Evolutionary conservation across 2,797 vertebrate genomes (phyloP), one percentile per base, ranked within the genome.

Genomic region (Liasis olivaceus): DNA sequence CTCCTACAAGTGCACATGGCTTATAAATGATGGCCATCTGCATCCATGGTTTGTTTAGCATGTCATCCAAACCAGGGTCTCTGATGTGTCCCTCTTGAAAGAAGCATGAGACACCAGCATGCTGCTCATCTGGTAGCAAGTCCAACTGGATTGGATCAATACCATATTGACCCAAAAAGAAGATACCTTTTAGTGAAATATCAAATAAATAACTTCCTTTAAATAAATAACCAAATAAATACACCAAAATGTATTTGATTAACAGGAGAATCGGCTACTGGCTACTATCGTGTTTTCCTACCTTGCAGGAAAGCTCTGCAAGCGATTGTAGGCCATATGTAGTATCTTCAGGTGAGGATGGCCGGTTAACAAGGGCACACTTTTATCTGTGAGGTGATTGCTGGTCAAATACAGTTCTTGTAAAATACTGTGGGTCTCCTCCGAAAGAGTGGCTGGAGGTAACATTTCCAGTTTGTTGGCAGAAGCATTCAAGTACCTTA

Each of bases 251-350:
- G 0, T 14, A 13, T 11, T 51, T 47, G 66, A 51, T 51, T 2
- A 54, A 51, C 5, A 0, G 0, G 0, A 5, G 85, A 89, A 60
- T 93, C 88, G 93, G 89, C 92, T 20, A 20, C 69, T 87, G 93
- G 89, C 92, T 17, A 20, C 69, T 87, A 5, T 0, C 92, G n/a
- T 0, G 54, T 2, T 56, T 4, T 66, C 88, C 95, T 96, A 99
- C 99, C 99, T 99, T 63, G 99, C 99, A 2, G 99, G 99, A 94
- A 99, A 99, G 94, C 98, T 99, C 95, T 99, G 99, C 5, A 99
- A 98, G 84, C 98, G 98, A 96, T 99, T 99, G 96, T 98, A 99
- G 91, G 99, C 99, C 98, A 99, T 98, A 96, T 99, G 99, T 84
- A 99, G 96, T 93, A 99, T 98, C 89, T 99, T 98, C 66, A 99